phyloP scores from a whole-genome alignment of 2,888 invertebrate genomes.

The Helobdella robusta region DNA sequence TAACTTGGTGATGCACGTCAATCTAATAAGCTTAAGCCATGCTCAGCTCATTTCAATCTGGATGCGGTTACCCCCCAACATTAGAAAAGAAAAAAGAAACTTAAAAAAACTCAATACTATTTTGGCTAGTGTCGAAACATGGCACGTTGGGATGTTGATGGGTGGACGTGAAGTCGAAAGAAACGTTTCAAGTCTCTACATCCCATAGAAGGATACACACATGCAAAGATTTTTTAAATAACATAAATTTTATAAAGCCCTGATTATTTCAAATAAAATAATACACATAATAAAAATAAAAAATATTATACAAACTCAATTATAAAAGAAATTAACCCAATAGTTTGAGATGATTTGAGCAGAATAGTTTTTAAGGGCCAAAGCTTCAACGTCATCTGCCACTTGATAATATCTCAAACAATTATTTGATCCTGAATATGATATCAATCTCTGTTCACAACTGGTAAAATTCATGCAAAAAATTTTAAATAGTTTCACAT shows the following conservation, averaged over 20 bases:
- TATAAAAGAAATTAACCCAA: slow-evolving; percentile 59
- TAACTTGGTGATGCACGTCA: no score
- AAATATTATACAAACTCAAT: background rate
- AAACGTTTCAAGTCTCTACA: no score
- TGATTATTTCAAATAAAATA: background rate
- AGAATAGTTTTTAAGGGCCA: slow-evolving; percentile 62
- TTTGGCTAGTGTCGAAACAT: no score
- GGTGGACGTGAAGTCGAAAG: no score
- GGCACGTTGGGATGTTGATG: no score
- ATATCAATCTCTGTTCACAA: slow-evolving; percentile 78
- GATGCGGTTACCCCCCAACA: no score
- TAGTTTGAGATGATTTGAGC: slow-evolving; percentile 82
- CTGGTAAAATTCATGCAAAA: slow-evolving; percentile 48
- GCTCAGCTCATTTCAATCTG: no score
- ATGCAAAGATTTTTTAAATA: no score
- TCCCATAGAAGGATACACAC: no score
- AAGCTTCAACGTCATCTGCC: slow-evolving; percentile 79
- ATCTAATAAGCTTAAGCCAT: no score
- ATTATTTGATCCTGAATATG: slow-evolving; percentile 66
- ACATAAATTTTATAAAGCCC: background rate
- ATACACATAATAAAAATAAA: background rate
- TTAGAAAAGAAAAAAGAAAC: no score
- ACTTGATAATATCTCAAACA: slow-evolving; percentile 83
- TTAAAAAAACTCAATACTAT: no score
- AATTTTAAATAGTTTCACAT: background rate